Percentiles rank a stretch among this genome's conserved stretches.
phyloP scores from a whole-genome alignment of 1,140 invertebrate species.

The Tyrophagus putrescentiae region DNA sequence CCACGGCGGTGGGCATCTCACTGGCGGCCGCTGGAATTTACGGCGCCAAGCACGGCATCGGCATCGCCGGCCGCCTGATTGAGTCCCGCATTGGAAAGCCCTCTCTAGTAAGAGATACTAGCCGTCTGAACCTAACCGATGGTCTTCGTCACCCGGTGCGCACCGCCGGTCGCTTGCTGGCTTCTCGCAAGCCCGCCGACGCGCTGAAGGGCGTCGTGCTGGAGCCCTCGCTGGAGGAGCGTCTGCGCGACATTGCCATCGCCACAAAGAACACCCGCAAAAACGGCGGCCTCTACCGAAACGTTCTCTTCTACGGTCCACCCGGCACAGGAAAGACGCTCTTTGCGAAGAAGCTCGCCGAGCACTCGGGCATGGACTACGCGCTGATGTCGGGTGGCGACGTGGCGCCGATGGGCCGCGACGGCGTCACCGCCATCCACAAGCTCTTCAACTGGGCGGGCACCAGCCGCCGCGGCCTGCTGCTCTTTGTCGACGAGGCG shows the following conservation, averaged over 20 bases:
- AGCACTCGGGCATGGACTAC: conserved; percentile 93
- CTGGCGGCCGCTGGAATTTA: conserved; percentile 83
- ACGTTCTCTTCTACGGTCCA: conserved; percentile 95
- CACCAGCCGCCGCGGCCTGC: conserved; percentile 65
- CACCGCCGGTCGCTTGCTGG: conserved; percentile 47
- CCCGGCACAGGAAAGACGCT: conserved; percentile 97
- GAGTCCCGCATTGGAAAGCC: conserved; percentile 82
- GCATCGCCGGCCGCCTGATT: conserved; percentile 65
- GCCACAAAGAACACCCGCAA: conserved; percentile 91
- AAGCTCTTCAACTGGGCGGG: conserved; percentile 98
- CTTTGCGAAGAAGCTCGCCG: conserved; percentile 74
- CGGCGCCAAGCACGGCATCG: conserved; percentile 74
- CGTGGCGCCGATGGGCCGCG: conserved; percentile 84
- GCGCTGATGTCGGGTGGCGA: conserved; percentile 97
- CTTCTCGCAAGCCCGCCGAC: conserved; percentile 52
- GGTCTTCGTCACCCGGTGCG: conserved; percentile 72
- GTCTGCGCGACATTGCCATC: conserved; percentile 84
- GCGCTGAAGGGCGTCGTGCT: conserved; percentile 80
- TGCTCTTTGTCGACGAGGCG: conserved; percentile 96
- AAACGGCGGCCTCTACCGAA: conserved; percentile 84
- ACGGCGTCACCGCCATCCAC: conserved; percentile 93
- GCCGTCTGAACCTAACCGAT: conserved; percentile 73
- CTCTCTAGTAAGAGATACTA: conserved; percentile 85
- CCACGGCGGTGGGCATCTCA: conserved; percentile 74
- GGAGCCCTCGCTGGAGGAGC: conserved; percentile 69